Evolutionary conservation across 2,888 invertebrate species (phyloP).

Genomic region (Sussaba pulchella): DNA sequence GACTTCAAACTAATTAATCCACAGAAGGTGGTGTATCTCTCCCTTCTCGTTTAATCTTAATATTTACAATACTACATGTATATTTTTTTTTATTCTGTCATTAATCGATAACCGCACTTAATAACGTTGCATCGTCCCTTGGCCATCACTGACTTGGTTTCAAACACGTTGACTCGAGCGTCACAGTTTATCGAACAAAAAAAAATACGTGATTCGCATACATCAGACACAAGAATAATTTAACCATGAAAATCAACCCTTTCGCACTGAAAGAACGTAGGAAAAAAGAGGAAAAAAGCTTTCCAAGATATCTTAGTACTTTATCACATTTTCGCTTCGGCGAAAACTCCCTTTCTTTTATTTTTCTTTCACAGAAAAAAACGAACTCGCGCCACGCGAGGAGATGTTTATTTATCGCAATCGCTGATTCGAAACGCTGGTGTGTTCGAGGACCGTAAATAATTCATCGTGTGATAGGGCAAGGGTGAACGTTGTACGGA

Average conservation of each 20-base stretch:
- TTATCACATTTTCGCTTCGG: background rate
- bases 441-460: background rate
- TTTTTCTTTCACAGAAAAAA: background rate
- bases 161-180: background rate
- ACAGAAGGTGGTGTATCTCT: background rate
- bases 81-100: conserved; percentile 13
- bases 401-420: background rate
- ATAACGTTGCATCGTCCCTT: background rate
- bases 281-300: too few relatives aligned
- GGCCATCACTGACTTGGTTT: conserved; percentile 22
- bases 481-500: conserved; percentile 27
- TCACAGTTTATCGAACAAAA: background rate
- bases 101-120: conserved; percentile 22
- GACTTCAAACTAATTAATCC: conserved; percentile 5
- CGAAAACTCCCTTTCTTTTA: background rate
- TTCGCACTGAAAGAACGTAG: background rate
- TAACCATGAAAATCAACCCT: background rate
- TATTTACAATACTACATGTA: conserved; percentile 26
- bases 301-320: background rate
- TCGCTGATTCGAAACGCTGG: background rate
- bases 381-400: background rate
- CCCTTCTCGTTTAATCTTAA: background rate
- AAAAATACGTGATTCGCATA: background rate
- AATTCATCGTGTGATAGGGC: conserved; percentile 16
- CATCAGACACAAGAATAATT: background rate